Percentiles rank a stretch among this genome's conserved stretches.
Conservation (phyloP, 2,113 vertebrate species). For the Garra rufa region DNA sequence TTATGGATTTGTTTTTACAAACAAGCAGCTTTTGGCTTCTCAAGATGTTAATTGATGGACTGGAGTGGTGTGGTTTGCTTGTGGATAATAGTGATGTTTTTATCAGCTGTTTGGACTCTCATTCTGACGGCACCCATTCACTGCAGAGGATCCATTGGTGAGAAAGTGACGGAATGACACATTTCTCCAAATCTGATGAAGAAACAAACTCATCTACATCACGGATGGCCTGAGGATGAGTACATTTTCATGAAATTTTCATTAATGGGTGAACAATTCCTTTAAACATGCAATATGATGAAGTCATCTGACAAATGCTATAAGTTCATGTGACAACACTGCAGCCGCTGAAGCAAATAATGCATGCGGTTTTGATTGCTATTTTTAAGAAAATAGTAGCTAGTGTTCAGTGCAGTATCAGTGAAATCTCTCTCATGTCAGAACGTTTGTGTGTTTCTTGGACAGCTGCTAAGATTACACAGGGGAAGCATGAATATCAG, state of each 20-base stretch:
- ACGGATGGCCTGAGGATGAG: neutral
- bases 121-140: neutral
- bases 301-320: neutral
- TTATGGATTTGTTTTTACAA: too few species aligned
- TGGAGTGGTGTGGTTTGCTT: too few species aligned
- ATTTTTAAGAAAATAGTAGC: neutral
- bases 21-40: too few species aligned
- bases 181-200: neutral
- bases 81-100: too few species aligned
- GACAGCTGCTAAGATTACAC: neutral
- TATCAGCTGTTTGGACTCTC: too few species aligned
- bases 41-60: too few species aligned
- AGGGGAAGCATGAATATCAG: slow-evolving; percentile 16
- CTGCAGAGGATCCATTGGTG: neutral
- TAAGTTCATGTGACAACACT: neutral
- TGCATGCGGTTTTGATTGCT: neutral
- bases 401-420: neutral
- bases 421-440: neutral
- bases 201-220: neutral
- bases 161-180: too few species aligned
- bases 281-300: neutral
- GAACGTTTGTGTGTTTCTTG: neutral
- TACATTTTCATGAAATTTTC: neutral
- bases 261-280: neutral
- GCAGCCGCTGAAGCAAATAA: neutral